Conservation (phyloP, 2,113 vertebrate species). For the Archilochus colubris region DNA sequence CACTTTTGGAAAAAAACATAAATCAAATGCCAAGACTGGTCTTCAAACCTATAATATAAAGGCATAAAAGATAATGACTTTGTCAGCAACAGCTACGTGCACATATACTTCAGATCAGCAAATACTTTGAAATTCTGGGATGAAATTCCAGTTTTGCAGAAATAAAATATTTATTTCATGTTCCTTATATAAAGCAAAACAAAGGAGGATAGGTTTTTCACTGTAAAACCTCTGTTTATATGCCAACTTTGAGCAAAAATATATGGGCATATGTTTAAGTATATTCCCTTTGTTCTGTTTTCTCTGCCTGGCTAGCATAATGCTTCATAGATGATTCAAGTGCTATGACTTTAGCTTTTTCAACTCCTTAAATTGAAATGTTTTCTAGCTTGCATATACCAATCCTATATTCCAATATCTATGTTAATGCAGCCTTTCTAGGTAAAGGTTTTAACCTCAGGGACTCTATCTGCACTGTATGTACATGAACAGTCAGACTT, state of each 20-base stretch:
- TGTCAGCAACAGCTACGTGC: not conserved
- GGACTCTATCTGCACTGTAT: rapidly evolving
- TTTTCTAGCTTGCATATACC: not conserved
- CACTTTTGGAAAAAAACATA: not conserved
- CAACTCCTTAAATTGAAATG: not conserved
- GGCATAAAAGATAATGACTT: not conserved
- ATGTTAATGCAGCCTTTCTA: not conserved
- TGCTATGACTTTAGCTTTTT: not conserved
- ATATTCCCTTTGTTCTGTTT: not conserved
- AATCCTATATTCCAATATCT: not conserved
- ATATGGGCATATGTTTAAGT: not conserved
- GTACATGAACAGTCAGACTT: not conserved
- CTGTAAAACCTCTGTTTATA: not conserved
- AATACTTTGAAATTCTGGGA: not conserved
- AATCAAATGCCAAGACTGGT: not conserved
- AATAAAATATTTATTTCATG: not conserved
- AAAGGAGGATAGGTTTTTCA: not conserved
- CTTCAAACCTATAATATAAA: not conserved
- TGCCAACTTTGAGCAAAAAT: not conserved
- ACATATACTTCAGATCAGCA: not conserved
- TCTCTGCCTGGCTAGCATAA: not conserved
- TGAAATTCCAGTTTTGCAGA: not conserved
- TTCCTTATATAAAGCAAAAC: not conserved
- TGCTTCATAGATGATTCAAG: not conserved
- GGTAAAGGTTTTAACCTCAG: not conserved